These are phyloP conservation scores for Babylonia areolata DNA, from an alignment of 1,140 invertebrate species.

Conservation along the genomic window DNA sequence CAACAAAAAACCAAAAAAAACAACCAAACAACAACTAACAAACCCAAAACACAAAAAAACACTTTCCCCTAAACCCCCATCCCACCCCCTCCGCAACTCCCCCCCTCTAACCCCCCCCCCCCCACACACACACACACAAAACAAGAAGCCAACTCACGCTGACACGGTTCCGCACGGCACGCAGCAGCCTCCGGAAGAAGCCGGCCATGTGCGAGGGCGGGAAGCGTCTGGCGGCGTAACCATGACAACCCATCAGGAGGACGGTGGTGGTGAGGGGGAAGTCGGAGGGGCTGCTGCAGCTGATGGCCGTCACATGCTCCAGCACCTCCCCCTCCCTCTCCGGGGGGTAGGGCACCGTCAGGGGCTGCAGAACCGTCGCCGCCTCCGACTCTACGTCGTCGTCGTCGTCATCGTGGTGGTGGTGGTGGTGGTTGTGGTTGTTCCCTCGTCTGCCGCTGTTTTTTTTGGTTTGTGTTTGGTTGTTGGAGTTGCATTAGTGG, in stretches of 20 bases:
- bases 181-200: conserved; percentile 59
- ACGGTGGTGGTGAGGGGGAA: conserved; percentile 62
- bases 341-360: conserved; percentile 60
- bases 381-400: too few relatives aligned
- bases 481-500: too few relatives aligned
- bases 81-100: too few relatives aligned
- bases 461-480: background rate
- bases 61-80: too few relatives aligned
- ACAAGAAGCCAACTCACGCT: conserved; percentile 55
- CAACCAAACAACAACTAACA: too few relatives aligned
- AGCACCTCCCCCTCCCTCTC: conserved; percentile 67
- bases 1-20: too few relatives aligned
- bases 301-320: conserved; percentile 58
- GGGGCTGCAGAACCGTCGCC: too few relatives aligned
- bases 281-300: conserved; percentile 50
- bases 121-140: too few relatives aligned
- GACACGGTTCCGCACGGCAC: conserved; percentile 56
- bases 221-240: conserved; percentile 60
- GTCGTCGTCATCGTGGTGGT: too few relatives aligned
- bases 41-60: too few relatives aligned
- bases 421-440: too few relatives aligned
- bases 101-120: too few relatives aligned
- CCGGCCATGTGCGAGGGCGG: conserved; percentile 54
- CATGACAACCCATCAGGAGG: conserved; percentile 61
- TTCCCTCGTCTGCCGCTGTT: background rate